Evolutionary conservation across 2,888 invertebrate genomes (phyloP), one percentile per base, ranked within the genome.

Genomic region (Lasioglossum malachurum): DNA sequence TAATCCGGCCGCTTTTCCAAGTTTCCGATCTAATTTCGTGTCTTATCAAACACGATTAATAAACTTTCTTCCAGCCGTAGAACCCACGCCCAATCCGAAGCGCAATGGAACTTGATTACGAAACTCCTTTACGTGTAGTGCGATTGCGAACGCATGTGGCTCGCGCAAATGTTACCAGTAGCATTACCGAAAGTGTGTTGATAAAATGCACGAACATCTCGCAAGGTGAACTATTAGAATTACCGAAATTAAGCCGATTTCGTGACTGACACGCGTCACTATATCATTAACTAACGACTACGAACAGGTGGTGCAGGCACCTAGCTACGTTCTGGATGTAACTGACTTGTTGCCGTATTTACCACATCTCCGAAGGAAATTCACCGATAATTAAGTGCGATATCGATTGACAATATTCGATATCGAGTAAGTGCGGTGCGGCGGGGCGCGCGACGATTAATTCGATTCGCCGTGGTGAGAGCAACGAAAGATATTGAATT

Each of bases 331-430:
- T 77, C 27, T 73, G 74, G 35, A 23, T 27, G 16, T 27, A 27
- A 12, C 14, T 31, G 44, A 82, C 78, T 78, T 71, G 49, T 53
- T 35, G 27, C 16, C 35, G 23, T 83, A 60, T 83, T 78, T 75
- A 64, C 41, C 27, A 64, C 72, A 76, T 46, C 35, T 35, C 76
- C 35, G 49, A 64, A 46, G 67, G 31, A 27, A 44, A 79, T 83
- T 75, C 46, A 41, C 27, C 71, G 74, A 69, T 79, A 83, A 84
- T 76, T 85, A 80, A 85, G 46, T 73, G 75, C 27, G 78, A 83
- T 67, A 85, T 83, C 76, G 85, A 79, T 84, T 76, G 73, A 73
- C 46, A 67, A 53, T 75, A 71, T 69, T 72, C 72, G 78, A 76
- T 85, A 85, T 76, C 67, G 73, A 64, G 31, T 31, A 31, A 14